Conservation (phyloP, 1,140 invertebrate genomes). For the Brachionus asplanchnoidis region DNA sequence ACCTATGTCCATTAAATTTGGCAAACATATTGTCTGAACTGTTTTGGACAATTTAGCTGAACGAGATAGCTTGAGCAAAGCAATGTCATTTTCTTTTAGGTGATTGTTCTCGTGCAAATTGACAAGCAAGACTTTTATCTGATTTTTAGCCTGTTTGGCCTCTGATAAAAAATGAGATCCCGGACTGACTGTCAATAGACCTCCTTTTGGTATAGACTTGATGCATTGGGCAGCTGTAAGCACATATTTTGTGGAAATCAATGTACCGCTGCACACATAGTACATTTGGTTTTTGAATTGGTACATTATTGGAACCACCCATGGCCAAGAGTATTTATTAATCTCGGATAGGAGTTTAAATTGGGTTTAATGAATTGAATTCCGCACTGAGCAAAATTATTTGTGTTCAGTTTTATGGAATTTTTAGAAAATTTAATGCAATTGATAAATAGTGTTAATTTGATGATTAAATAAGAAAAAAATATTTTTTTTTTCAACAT, state of each 20-base stretch:
- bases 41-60: conserved; percentile 58
- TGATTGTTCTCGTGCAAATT: neutral
- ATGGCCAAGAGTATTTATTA: conserved; percentile 5
- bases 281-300: neutral
- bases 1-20: conserved; percentile 40
- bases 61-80: conserved; percentile 74
- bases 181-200: neutral
- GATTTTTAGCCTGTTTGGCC: conserved; percentile 37
- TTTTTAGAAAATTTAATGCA: neutral
- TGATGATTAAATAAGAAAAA: neutral
- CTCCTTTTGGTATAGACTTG: neutral
- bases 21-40: conserved; percentile 50
- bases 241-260: neutral
- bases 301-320: neutral
- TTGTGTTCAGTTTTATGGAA: neutral
- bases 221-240: neutral
- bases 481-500: no score
- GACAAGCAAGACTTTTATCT: conserved; percentile 11
- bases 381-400: neutral
- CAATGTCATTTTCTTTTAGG: conserved; percentile 50
- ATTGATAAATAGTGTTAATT: neutral
- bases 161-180: conserved; percentile 13
- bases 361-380: neutral
- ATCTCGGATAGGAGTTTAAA: neutral
- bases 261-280: neutral